Percentiles rank a stretch among this genome's conserved stretches.
Evolutionary conservation across 2,888 invertebrate genomes (phyloP).

Genomic region (Auanema sp.): DNA sequence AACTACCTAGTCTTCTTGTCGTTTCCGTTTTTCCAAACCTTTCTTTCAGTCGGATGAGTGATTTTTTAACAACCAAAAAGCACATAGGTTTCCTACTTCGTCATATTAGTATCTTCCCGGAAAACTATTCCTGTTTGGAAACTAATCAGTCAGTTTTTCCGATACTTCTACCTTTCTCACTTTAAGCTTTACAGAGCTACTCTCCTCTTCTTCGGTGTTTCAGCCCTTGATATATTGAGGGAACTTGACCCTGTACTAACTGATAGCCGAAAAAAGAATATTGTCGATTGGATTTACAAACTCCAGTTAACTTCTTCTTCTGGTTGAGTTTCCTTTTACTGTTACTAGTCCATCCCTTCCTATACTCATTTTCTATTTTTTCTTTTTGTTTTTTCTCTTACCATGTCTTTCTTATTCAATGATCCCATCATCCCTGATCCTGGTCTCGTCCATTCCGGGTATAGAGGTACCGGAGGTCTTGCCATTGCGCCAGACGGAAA

Average conservation of each 20-base stretch:
- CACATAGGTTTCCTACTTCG: conserved; percentile 41
- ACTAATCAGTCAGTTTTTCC: conserved; percentile 35
- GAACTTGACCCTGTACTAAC: conserved; percentile 74
- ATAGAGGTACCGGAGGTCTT: too few relatives aligned
- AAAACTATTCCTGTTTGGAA: conserved; percentile 45
- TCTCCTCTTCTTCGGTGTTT: conserved; percentile 80
- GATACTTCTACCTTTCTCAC: background rate
- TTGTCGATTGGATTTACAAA: conserved; percentile 88
- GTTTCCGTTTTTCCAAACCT: too few relatives aligned
- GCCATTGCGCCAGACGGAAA: too few relatives aligned
- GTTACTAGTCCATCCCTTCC: background rate
- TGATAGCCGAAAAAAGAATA: conserved; percentile 69
- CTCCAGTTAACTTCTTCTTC: conserved; percentile 70
- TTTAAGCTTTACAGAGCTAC: conserved; percentile 47
- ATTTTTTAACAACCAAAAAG: conserved; percentile 16
- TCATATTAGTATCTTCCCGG: conserved; percentile 48
- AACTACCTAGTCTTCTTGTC: too few relatives aligned
- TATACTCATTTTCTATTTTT: background rate
- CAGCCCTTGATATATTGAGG: conserved; percentile 84
- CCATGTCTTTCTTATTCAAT: background rate
- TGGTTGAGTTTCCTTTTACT: conserved; percentile 7
- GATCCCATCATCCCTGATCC: conserved; percentile 9
- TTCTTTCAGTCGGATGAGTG: too few relatives aligned
- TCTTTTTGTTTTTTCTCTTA: background rate
- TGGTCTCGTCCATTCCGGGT: too few relatives aligned